Conservation (phyloP, 2,888 invertebrate genomes). For the Argyresthia albistria region DNA sequence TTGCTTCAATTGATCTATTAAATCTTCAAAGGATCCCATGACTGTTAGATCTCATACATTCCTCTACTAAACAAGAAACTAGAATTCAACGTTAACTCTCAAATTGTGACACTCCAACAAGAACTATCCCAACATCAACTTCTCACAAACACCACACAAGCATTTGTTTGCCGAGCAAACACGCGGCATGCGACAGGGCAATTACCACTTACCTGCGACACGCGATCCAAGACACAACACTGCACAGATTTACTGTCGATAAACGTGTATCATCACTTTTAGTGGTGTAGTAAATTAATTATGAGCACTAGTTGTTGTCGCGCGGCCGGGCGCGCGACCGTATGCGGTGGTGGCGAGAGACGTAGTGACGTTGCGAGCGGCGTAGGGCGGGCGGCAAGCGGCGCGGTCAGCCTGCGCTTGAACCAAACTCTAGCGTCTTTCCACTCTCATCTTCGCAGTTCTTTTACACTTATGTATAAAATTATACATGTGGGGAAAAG, state of each 20-base stretch:
- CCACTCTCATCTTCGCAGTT: too few relatives aligned
- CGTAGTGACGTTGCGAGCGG: conserved; percentile 30
- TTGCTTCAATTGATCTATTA: too few relatives aligned
- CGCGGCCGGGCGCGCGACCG: conserved; percentile 35
- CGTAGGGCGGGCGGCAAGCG: conserved; percentile 51
- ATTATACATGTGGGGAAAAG: background rate
- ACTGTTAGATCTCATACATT: background rate
- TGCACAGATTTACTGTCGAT: conserved; percentile 67
- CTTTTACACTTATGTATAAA: background rate
- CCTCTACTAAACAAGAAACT: background rate
- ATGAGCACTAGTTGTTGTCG: conserved; percentile 47
- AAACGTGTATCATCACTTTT: conserved; percentile 69
- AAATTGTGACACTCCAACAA: conserved; percentile 44
- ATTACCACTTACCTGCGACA: conserved; percentile 71
- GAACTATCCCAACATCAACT: conserved; percentile 34
- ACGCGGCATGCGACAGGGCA: conserved; percentile 50
- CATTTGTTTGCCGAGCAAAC: conserved; percentile 41
- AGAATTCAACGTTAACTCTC: conserved; percentile 9
- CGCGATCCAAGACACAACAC: conserved; percentile 53
- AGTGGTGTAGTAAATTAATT: conserved; percentile 65
- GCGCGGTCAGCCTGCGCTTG: background rate
- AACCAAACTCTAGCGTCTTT: background rate
- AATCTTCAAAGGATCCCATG: too few relatives aligned
- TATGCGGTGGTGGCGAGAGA: conserved; percentile 44
- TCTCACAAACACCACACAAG: conserved; percentile 20